Evolutionary conservation across 2,888 invertebrate genomes (phyloP), one percentile per base, ranked within the genome.

Genomic region (Tiliacea citrago): DNA sequence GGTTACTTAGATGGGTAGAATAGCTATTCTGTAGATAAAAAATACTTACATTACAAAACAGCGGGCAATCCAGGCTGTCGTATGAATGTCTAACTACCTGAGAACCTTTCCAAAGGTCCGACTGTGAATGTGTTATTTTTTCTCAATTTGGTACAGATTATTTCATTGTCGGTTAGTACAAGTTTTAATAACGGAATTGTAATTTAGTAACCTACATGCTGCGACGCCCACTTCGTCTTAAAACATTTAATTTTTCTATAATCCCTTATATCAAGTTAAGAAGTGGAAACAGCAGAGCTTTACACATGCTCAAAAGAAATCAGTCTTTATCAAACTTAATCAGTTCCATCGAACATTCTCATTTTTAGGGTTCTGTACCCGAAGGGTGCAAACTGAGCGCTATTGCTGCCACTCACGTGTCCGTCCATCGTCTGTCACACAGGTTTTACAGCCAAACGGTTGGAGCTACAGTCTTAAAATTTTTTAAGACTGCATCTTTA

Each of bases 51-150:
- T 49, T n/a, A 79, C 29, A 53, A 71, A 57, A 71, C 29, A 55
- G 18, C 8, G n/a, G 13, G 5, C n/a, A 75, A 49, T 70, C 55
- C 55, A 49, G 42, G 55, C 39, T 49, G 42, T 75, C 29, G n/a
- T 57, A 16, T 71, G 29, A 75, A 74, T 68, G 13, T 49, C 49
- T 70, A 57, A 57, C 29, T 71, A 71, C 35, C 21, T 24, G 16
- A 16, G 24, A 51, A 71, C 57, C 49, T 58, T 75, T 49, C 16
- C 18, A 79, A 75, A 71, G 55, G 29, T 57, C 57, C 58, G 49
- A 29, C 49, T 42, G 12, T 51, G 16, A 45, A 79, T 42, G 72
- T 42, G 79, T 49, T 71, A 42, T n/a, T 79, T 58, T 79, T 79
- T 49, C n/a, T 42, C 42, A 49, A 49, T 42, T 78, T 79, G 13